phyloP scores from a whole-genome alignment of 2,797 vertebrate genomes.

The Periparus ater region DNA sequence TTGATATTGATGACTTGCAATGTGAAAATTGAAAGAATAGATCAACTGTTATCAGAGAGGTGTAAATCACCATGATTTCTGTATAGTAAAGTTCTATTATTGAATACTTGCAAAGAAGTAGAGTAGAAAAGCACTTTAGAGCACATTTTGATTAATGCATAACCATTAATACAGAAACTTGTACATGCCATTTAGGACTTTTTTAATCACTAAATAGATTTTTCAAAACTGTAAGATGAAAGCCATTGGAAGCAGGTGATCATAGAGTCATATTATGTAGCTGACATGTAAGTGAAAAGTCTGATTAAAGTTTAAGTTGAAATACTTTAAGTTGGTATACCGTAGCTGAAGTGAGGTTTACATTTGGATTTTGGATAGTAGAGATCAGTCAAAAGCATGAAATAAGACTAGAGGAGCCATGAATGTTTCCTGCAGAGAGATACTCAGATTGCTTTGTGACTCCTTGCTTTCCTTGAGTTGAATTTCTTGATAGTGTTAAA shows the following conservation, averaged over 20 bases:
- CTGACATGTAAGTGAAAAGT: neutral
- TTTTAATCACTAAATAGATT: neutral
- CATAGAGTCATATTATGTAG: neutral
- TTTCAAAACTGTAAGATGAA: neutral
- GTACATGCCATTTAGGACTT: neutral
- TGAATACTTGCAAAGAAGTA: neutral
- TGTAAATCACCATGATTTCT: neutral
- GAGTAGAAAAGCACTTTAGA: neutral
- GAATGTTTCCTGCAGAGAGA: neutral
- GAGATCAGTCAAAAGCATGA: neutral
- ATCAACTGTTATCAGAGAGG: neutral
- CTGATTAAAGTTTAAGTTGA: neutral
- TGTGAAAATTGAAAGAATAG: neutral
- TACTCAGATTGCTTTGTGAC: neutral
- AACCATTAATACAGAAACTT: neutral
- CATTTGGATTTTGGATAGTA: neutral
- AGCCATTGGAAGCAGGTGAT: neutral
- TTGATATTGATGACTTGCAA: neutral
- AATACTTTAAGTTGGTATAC: neutral
- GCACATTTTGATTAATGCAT: neutral
- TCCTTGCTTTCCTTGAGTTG: neutral
- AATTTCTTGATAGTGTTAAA: neutral
- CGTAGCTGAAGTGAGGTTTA: neutral
- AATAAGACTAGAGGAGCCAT: neutral
- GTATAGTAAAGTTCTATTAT: neutral